These are phyloP conservation scores for Python bivittatus DNA, from an alignment of 2,113 vertebrate genomes.

Conservation along the genomic window DNA sequence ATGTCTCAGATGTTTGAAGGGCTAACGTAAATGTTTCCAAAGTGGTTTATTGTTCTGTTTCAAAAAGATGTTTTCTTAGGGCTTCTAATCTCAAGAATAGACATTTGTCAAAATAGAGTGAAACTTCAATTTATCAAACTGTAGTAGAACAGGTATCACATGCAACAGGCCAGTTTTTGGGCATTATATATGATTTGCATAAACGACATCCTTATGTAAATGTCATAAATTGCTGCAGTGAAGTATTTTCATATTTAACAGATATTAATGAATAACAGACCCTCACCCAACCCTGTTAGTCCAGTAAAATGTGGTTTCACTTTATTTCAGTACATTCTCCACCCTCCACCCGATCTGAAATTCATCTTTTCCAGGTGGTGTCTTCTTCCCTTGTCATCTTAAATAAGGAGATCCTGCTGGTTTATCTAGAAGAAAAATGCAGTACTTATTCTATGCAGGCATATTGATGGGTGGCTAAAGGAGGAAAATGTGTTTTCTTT, in stretches of 20 bases:
- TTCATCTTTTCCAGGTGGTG: not conserved
- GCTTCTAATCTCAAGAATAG: not conserved
- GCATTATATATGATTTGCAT: too few relatives aligned
- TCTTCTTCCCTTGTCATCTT: not conserved
- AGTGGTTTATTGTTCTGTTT: too few relatives aligned
- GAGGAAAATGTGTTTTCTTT: not conserved
- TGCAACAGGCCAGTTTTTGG: too few relatives aligned
- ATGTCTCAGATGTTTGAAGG: not conserved
- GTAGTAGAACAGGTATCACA: too few relatives aligned
- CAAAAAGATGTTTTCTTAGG: not conserved
- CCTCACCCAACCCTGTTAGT: too few relatives aligned
- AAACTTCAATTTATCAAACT: too few relatives aligned
- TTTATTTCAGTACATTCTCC: not conserved
- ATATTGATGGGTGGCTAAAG: not conserved
- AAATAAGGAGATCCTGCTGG: not conserved
- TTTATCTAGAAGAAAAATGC: not conserved
- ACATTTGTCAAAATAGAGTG: not conserved
- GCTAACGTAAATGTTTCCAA: not conserved
- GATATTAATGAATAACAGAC: too few relatives aligned
- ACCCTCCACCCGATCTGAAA: not conserved
- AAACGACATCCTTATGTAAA: too few relatives aligned
- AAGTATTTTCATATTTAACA: too few relatives aligned
- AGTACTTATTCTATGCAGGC: not conserved
- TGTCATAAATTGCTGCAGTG: too few relatives aligned
- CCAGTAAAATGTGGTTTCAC: too few relatives aligned